These are phyloP conservation scores for Danio choprae DNA, from an alignment of 2,797 vertebrate species.

Conservation along the genomic window DNA sequence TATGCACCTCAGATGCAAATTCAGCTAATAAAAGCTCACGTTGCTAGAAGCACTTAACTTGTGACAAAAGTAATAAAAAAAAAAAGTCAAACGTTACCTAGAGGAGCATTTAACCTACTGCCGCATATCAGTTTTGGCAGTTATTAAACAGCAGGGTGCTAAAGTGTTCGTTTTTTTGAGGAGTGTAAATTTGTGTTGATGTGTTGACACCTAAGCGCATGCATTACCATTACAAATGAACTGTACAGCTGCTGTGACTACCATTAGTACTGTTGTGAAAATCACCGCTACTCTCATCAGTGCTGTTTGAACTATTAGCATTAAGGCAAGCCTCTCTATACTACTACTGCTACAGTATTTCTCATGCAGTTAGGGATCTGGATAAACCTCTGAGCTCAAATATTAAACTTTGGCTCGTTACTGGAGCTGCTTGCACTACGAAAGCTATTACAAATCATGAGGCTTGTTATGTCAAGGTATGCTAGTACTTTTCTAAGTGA, in stretches of 20 bases:
- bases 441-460: background rate
- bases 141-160: constrained; percentile 21
- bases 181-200: background rate
- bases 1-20: background rate
- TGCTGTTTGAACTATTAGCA: background rate
- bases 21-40: constrained; percentile 18
- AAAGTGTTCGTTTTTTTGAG: background rate
- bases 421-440: background rate
- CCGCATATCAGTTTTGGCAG: constrained; percentile 14
- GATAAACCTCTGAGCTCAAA: constrained; percentile 3
- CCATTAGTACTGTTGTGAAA: background rate
- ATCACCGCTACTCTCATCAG: background rate
- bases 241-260: background rate
- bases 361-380: background rate
- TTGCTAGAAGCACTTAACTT: constrained; percentile 1
- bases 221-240: background rate
- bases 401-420: constrained; percentile 13
- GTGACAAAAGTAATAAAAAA: background rate
- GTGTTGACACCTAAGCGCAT: background rate
- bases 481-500: background rate
- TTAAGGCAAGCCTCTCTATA: background rate
- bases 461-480: background rate
- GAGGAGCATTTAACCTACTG: background rate
- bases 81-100: background rate
- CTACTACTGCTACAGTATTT: background rate